Base-by-base conservation (phyloP, 1,140 invertebrate genomes). In the Archivesica marissinica region DNA sequence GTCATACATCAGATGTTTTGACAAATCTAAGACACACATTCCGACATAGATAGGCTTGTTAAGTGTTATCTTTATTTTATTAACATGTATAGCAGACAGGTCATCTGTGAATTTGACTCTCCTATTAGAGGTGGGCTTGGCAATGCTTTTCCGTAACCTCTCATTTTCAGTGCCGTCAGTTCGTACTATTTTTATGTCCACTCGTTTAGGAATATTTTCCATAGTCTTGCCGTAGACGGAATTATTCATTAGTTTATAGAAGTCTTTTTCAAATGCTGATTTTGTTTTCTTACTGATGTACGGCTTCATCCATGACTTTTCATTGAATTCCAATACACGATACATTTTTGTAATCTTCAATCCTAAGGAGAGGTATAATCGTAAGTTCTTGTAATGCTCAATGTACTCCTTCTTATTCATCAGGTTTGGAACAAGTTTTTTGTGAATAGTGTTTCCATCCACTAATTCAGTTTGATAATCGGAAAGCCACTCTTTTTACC, bases 211-310 rank as follows among this genome's bases (percentile, higher is more conserved):
- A 3, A 78, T 1, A 28, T 82, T 83, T 52, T 78, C 75, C 74
- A 77, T 85, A 17, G 78, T 74, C 35, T 77, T 81, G 9, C 95
- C 94, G 89, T 94, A 95, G 17, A 93, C 88, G 6, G 88, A 64
- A 86, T 81, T 76, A 44, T 84, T 81, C 80, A 87, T 82, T 0
- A 87, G 78, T 38, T 83, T 87, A 47, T 47, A 83, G 33, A 77
- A 86, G 66, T 94, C 91, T 88, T 94, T 93, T 85, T 93, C 90
- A 87, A 94, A 94, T 35, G 90, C 89, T 78, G 90, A 93, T 25
- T 79, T 92, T 23, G 94, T 92, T 56, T 85, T 61, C 74, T 88
- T 91, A 87, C 79, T 25, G 23, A 88, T 90, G 38, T 90, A 88
- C 0, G 50, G 44, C n/a, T 81, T 66, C 44, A 89, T 33, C 87